A percentile compares a stretch with the other conserved stretches of the same genome.
Evolutionary conservation across 2,797 vertebrate genomes (phyloP).

Genomic region (Eupleurogrammus muticus): DNA sequence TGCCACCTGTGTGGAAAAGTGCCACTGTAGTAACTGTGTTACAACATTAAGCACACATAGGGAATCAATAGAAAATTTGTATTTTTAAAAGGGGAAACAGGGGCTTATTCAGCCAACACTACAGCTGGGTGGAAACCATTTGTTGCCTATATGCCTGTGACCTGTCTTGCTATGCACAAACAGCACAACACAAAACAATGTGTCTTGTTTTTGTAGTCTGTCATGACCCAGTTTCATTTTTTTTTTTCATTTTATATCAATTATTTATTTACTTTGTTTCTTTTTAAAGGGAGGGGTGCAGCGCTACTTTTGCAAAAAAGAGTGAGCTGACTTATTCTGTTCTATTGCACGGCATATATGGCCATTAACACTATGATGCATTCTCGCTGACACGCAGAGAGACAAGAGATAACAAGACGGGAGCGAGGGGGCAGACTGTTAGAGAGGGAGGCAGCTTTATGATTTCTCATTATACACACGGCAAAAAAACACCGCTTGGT

Average conservation of each 20-base stretch:
- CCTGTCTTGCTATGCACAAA: neutral
- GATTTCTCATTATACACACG: constrained; percentile 14
- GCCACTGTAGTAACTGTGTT: neutral
- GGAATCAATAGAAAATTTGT: neutral
- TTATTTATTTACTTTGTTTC: neutral
- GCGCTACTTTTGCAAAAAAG: no score
- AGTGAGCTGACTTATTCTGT: constrained; percentile 11
- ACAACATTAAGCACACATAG: neutral
- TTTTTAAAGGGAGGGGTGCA: no score
- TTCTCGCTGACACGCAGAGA: constrained; percentile 19
- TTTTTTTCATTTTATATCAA: no score
- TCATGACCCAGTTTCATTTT: constrained; percentile 47
- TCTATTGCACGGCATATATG: constrained; percentile 27
- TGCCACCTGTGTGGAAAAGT: neutral
- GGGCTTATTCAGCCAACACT: neutral
- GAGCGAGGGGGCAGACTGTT: neutral
- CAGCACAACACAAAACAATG: neutral
- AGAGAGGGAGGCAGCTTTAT: constrained; percentile 10
- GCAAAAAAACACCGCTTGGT: constrained; percentile 1
- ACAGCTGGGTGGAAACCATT: neutral
- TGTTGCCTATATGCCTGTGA: neutral
- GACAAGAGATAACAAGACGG: neutral
- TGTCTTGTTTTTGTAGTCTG: constrained; percentile 11
- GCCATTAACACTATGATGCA: constrained; percentile 22
- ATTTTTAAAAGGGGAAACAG: neutral